Base-by-base conservation (phyloP, 2,888 invertebrate genomes). In the Hesperia comma region DNA sequence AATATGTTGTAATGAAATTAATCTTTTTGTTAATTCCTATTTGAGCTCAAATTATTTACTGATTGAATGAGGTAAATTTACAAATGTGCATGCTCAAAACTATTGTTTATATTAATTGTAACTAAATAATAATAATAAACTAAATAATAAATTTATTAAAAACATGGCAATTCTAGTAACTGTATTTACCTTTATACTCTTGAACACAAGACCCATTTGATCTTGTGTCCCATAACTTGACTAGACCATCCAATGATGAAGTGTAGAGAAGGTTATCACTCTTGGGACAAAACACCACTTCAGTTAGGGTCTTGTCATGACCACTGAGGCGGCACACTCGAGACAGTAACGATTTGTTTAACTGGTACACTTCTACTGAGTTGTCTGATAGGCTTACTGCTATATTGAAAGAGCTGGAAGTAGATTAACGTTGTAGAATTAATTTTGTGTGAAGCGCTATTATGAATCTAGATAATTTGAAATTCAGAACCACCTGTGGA, bases 191-290 rank as follows among this genome's bases (percentile, higher is more conserved):
- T 83, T 84, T 86, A 71, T 85, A 87, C 67, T 90, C 86, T 68
- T 85, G 86, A 1, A 82, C 86, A 78, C 85, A 86, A 57, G 69
- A 77, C 0, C 86, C 92, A 64, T 93, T 90, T 0, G 88, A 85
- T 76, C 96, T 85, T 1, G 94, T 87, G 80, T 96, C 96, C 94
- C 95, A 95, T 61, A 95, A 78, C 74, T 93, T 94, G 37, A 96
- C 86, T 21, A 81, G 72, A 0, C 95, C 95, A 79, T 95, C 93
- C 53, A 85, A 83, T 0, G 94, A 94, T 0, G 93, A 91, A 0
- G 94, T 93, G 77, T 94, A 95, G 21, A 96, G 73, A 54, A 95
- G 83, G 77, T 94, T 86, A 61, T 92, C 93, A 61, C 95, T 93
- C 17, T 84, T 87, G 0, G 92, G 91, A 76, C 93, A 93, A 78